Conservation (phyloP, 1,140 invertebrate genomes). For the Drosophila kikkawai region DNA sequence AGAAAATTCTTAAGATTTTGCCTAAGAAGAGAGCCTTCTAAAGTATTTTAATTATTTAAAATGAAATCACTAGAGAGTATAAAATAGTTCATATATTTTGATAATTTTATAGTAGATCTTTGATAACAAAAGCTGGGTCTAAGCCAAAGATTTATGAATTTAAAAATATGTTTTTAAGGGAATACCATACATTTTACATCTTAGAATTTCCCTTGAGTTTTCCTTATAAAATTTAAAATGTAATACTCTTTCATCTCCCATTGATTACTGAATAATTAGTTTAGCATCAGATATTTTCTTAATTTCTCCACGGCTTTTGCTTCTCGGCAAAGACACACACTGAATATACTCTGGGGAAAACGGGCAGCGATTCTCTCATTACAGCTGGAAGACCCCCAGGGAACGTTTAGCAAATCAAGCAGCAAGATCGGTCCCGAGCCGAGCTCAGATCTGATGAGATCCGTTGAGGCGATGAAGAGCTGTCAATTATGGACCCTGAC, state of each 20-base stretch:
- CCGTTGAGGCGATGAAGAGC: slow-evolving; percentile 18
- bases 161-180: background rate
- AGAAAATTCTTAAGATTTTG: background rate
- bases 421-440: slow-evolving; percentile 11
- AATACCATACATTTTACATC: too few relatives aligned
- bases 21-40: background rate
- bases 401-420: slow-evolving; percentile 27
- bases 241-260: too few relatives aligned
- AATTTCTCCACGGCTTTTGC: slow-evolving; percentile 11
- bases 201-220: background rate
- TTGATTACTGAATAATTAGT: background rate
- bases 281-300: background rate
- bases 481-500: slow-evolving; percentile 13
- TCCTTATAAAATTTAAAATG: too few relatives aligned
- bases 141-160: background rate
- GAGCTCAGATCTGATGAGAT: background rate
- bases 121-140: background rate
- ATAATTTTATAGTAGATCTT: background rate
- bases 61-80: background rate
- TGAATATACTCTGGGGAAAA: background rate
- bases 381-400: slow-evolving; percentile 20
- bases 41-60: background rate
- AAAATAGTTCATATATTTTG: background rate
- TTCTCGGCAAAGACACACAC: slow-evolving; percentile 9
- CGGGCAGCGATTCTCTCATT: slow-evolving; percentile 10